Conservation (phyloP, 1,140 invertebrate species). For the Galleria mellonella region DNA sequence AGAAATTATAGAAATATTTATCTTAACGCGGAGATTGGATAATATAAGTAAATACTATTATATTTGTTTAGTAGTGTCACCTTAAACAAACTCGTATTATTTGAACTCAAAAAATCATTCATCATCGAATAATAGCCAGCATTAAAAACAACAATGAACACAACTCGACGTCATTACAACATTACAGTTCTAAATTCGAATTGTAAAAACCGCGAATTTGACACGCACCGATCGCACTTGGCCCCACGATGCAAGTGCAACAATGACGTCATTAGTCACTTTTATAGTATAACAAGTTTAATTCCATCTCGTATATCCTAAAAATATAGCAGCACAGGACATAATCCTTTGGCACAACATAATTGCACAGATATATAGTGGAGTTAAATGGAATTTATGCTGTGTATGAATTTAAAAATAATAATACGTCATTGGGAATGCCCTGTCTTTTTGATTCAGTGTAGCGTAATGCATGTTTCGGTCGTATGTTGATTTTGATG, state of each 20-base stretch:
- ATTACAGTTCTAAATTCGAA: conserved; percentile 23
- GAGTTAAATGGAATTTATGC: conserved; percentile 26
- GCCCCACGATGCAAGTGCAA: conserved; percentile 48
- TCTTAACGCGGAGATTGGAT: no score
- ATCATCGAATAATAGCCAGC: no score
- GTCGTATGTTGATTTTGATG: conserved; percentile 60
- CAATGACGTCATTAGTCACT: conserved; percentile 47
- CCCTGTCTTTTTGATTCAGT: conserved; percentile 61
- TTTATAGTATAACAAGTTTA: conserved; percentile 11
- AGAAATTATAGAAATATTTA: no score
- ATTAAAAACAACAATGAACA: no score
- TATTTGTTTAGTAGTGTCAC: no score
- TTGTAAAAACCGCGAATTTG: conserved; percentile 63
- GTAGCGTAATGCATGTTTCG: conserved; percentile 50
- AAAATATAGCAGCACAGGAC: no score
- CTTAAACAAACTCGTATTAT: no score
- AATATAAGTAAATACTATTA: no score
- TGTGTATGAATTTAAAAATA: conserved; percentile 66
- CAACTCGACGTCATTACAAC: no score
- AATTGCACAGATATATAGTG: conserved; percentile 3
- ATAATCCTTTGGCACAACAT: no score
- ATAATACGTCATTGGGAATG: conserved; percentile 56
- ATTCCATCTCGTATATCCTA: not conserved
- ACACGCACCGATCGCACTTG: conserved; percentile 48
- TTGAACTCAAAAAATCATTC: no score